Percentiles rank a stretch among this genome's conserved stretches.
Conservation (phyloP, 1,140 invertebrate species). For the Camponotus pennsylvanicus region DNA sequence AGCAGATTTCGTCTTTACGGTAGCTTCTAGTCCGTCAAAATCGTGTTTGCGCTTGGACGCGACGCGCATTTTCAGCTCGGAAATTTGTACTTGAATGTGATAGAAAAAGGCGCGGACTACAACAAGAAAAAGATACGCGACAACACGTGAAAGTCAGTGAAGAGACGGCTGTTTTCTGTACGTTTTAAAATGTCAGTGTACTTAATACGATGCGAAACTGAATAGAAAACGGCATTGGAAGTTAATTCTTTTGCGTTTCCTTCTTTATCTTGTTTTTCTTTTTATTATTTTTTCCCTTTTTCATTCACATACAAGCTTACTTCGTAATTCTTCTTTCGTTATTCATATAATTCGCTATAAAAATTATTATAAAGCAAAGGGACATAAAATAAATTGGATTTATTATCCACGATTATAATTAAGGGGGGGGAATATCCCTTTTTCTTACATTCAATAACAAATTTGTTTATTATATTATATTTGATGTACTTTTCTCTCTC, state of each 20-base stretch:
- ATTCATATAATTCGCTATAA: slow-evolving; percentile 46
- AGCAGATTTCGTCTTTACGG: slow-evolving; percentile 40
- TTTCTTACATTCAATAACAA: background rate
- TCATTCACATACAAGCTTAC: background rate
- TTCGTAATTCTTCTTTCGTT: slow-evolving; percentile 6
- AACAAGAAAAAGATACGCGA: slow-evolving; percentile 26
- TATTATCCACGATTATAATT: slow-evolving; percentile 59
- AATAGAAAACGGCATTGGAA: slow-evolving; percentile 63
- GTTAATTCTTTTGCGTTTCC: slow-evolving; percentile 66
- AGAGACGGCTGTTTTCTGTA: slow-evolving; percentile 22
- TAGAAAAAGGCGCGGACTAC: slow-evolving; percentile 19
- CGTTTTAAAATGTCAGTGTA: slow-evolving; percentile 54
- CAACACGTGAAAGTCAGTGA: slow-evolving; percentile 24
- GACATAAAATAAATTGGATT: slow-evolving; percentile 64
- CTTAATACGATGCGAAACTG: slow-evolving; percentile 65
- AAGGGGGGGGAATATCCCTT: slow-evolving; percentile 25
- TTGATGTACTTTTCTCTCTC: background rate
- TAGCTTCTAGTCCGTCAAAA: slow-evolving; percentile 24
- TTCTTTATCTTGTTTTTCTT: slow-evolving; percentile 58
- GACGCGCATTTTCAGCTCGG: slow-evolving; percentile 36
- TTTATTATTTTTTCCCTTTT: slow-evolving; percentile 57
- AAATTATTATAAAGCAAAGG: slow-evolving; percentile 70
- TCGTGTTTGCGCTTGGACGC: slow-evolving; percentile 9
- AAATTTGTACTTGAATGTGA: slow-evolving; percentile 49
- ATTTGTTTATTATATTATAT: slow-evolving; percentile 25